These are phyloP conservation scores for Sarcophaga subvicina DNA, from an alignment of 2,888 invertebrate genomes.

Conservation along the genomic window DNA sequence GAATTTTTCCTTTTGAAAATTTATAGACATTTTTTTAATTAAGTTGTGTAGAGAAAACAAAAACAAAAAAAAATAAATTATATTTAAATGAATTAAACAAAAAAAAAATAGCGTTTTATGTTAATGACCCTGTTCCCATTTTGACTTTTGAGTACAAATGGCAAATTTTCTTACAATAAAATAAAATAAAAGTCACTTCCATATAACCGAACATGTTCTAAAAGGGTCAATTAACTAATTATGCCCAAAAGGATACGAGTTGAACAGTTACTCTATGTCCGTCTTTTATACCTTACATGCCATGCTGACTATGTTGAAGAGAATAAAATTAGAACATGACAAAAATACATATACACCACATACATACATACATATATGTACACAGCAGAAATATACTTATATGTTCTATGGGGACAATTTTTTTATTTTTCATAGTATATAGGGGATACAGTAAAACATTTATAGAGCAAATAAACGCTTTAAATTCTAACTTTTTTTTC, in stretches of 20 bases:
- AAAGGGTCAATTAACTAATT: conserved; percentile 71
- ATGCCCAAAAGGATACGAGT: conserved; percentile 64
- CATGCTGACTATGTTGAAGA: not conserved
- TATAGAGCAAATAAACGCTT: no score
- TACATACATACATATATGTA: no score
- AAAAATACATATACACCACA: not conserved
- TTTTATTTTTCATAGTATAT: no score
- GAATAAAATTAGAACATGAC: not conserved
- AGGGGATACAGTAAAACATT: no score
- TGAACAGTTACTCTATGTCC: not conserved
- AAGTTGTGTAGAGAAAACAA: conserved; percentile 59
- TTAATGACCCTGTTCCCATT: conserved; percentile 27
- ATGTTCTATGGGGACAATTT: no score
- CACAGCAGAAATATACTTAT: no score
- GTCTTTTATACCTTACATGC: conserved; percentile 9
- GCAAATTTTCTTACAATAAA: conserved; percentile 38
- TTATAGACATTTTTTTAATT: conserved; percentile 66
- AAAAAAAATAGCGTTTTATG: conserved; percentile 11
- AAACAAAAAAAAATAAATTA: conserved; percentile 67
- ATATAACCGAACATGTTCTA: conserved; percentile 19
- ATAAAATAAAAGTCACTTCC: not conserved
- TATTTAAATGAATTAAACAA: conserved; percentile 28
- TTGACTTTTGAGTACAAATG: conserved; percentile 5
- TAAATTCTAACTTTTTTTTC: no score
- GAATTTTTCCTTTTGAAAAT: conserved; percentile 26